Base-by-base conservation (phyloP, 2,113 vertebrate genomes). In the Calidris pygmaea region DNA sequence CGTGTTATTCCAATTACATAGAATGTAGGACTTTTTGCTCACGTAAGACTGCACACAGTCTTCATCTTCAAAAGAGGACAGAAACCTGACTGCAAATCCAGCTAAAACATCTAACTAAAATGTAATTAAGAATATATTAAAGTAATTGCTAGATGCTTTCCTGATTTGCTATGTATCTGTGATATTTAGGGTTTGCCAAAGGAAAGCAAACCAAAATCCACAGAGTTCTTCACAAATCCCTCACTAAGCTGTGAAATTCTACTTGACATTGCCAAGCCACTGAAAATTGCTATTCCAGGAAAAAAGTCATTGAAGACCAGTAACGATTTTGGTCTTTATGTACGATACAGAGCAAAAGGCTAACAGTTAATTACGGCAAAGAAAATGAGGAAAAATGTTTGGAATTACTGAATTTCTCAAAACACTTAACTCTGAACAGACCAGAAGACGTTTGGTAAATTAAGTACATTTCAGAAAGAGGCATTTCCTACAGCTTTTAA, bases 221-320 rank as follows among this genome's bases (percentile, higher is more conserved):
- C 43, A 35, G 72, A 67, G 23, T 14, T 93, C 82, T 84, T 78
- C 41, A 63, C 63, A 71, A 84, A 86, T 81, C 5, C 1, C 47
- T 93, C 76, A 39, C 55, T 19, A 59, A 77, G 52, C 82, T 74
- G 63, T 12, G 34, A 92, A 96, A 96, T 95, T 74, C 60, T 87
- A 41, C 56, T 17, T 81, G 83, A 88, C 41, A 10, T 68, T 88
- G 86, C 90, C 93, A 96, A 92, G 56, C 76, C 83, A 93, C 66
- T 39, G 43, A 80, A 90, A 96, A 94, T 56, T 93, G 79, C 82
- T 91, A 19, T 88, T 94, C 78, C 72, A 71, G 92, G 78, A 92
- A 92, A 95, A 78, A 66, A 67, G 68, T 27, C 48, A 92, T 24
- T 71, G 79, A 88, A 90, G 50, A 94, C 41, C 56, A 78, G 43